These are phyloP conservation scores for Noctuana brunneofusca DNA, from an alignment of 2,888 invertebrate species.

Conservation along the genomic window DNA sequence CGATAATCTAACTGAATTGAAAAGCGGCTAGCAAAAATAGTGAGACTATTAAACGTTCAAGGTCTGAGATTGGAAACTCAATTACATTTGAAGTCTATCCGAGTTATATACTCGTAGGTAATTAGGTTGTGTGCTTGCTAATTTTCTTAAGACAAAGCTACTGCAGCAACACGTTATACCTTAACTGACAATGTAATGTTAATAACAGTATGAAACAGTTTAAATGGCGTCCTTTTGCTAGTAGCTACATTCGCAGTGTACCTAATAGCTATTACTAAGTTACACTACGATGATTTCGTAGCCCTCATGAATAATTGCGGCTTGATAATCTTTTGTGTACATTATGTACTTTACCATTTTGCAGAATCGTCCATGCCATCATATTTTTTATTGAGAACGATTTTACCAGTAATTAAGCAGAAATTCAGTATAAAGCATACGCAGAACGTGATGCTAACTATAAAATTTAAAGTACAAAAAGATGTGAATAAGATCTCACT, in stretches of 20 bases:
- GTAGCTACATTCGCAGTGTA: constrained; percentile 13
- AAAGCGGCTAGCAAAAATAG: no score
- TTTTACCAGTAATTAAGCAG: no score
- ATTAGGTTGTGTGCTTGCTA: background rate
- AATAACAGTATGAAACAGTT: constrained; percentile 29
- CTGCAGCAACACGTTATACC: constrained; percentile 8
- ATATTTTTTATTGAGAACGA: no score
- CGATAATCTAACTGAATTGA: background rate
- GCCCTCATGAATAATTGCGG: constrained; percentile 4
- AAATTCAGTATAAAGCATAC: no score
- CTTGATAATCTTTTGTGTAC: no score
- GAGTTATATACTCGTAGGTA: background rate
- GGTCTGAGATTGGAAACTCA: background rate
- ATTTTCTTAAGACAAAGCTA: background rate
- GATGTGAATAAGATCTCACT: no score
- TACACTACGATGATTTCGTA: constrained; percentile 20
- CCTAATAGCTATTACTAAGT: constrained; percentile 20
- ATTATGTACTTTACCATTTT: no score
- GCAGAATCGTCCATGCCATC: no score
- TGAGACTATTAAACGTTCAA: background rate
- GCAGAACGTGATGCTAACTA: no score
- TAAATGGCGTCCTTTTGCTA: constrained; percentile 14
- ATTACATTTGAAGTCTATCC: background rate
- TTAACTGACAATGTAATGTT: constrained; percentile 27
- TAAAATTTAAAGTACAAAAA: no score